Evolutionary conservation across 1,140 invertebrate genomes (phyloP), one percentile per base, ranked within the genome.

Genomic region (Homalodisca vitripennis): DNA sequence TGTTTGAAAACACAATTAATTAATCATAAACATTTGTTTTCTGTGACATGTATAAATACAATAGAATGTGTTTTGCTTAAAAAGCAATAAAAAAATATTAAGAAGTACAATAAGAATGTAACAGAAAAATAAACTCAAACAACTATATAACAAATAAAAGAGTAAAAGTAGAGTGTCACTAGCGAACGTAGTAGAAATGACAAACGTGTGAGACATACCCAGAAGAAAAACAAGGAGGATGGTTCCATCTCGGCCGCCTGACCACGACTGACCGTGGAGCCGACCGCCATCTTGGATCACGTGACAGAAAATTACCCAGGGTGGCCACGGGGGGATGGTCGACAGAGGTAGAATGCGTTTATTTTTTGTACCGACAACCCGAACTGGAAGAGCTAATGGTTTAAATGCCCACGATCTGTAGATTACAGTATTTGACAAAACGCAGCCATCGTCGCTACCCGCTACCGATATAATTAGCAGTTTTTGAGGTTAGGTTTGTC

Each of bases 401-500:
- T 60, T 60, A 60, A 60, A 60, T 24, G 55, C 55, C 29, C 55
- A 60, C 55, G 55, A 60, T 27, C 24, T 13, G 3, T 60, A 60
- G 55, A 60, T 60, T 60, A 60, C 27, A 60, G 55, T 60, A 60
- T 60, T 60, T 60, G 55, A 60, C 55, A 60, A 51, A 60, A 60
- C 55, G 55, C 34, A 10, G 55, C 55, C 2, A 29, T 60, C 55
- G 14, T 27, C 55, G 55, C 55, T 60, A 60, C 34, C 34, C 17
- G n/a, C n/a, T n/a, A n/a, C 48, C 48, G 48, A 51, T 30, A 24
- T 60, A 60, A 60, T 60, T 26, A 26, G 12, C 48, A n/a, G 55
- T 60, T 41, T 41, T 41, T 41, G 34, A 41, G 34, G 34, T 41
- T 41, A 29, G 22, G 6, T 22, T 27, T n/a, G 6, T n/a, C 3